Evolutionary conservation across 30 jellyfish, hydroid and myxozoan species (phyloP), one percentile per base, ranked within the genome.

Genomic region (Sanderia malayensis): DNA sequence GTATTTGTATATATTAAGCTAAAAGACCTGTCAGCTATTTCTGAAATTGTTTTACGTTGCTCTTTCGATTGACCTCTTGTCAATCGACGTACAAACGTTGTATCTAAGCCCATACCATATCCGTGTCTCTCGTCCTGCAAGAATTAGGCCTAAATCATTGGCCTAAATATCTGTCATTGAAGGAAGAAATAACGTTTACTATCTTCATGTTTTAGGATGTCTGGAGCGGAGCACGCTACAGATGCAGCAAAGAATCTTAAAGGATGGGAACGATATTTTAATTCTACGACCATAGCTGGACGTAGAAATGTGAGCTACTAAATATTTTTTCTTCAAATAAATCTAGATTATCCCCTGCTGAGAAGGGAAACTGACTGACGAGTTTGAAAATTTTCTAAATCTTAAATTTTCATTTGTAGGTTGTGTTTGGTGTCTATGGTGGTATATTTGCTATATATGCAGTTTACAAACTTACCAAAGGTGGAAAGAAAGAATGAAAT

Each of bases 241-340:
- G 85, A 81, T 31, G 86, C 94, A 25, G 94, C 94, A 6, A 79
- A 41, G 4, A 82, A 82, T 47, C 81, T 82, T 18, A 71, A 82
- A 82, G 98, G 98, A 44, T 83, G 96, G 98, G 79, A 83, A 74
- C 66, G 81, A 27, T 64, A 90, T 67, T 83, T 90, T 66, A 90
- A 90, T 67, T 60, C 89, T 13, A 90, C 66, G 23, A 90, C 98
- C 11, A 90, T 90, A 25, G 58, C 63, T 58, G 98, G 98, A 30
- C 67, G 98, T 20, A 79, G 98, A 71, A 90, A 90, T 83, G 98
- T 90, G 79, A 76, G 96, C 23, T 4, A 53, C 27, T 28, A 23
- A 4, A 21, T 11, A 2, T n/a, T 32, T 20, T 44, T 9, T 2
- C 30, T 4, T 32, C n/a, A 4, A 71, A 18, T 23, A 9, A 0